A percentile compares a stretch with the other conserved stretches of the same genome.
Conservation (phyloP, 1,140 invertebrate species). For the Lineus longissimus region DNA sequence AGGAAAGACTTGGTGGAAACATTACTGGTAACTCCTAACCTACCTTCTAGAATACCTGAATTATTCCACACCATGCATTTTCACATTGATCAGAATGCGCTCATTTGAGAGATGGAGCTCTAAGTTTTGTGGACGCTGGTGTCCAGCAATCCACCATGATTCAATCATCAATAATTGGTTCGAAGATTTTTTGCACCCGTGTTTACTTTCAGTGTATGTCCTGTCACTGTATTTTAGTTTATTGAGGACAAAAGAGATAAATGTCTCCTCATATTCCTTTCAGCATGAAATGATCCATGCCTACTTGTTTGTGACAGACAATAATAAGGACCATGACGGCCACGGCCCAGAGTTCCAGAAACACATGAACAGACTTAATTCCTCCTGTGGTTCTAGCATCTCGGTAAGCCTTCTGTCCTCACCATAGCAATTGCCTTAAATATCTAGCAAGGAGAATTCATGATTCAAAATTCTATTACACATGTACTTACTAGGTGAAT, state of each 20-base stretch:
- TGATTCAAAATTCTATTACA: too few relatives aligned
- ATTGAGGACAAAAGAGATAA: too few relatives aligned
- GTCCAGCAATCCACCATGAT: too few relatives aligned
- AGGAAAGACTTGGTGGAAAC: slow-evolving; percentile 93
- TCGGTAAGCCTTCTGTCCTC: slow-evolving; percentile 60
- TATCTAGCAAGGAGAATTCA: background rate
- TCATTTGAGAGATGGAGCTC: too few relatives aligned
- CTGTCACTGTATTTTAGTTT: too few relatives aligned
- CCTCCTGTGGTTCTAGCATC: slow-evolving; percentile 78
- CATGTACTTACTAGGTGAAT: too few relatives aligned
- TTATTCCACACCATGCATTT: background rate
- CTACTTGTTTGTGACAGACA: slow-evolving; percentile 83
- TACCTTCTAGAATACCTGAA: background rate
- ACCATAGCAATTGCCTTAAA: background rate
- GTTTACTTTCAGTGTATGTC: too few relatives aligned
- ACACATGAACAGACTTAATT: slow-evolving; percentile 93
- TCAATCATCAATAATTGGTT: too few relatives aligned
- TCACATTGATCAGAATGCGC: too few relatives aligned
- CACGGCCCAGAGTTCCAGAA: slow-evolving; percentile 92
- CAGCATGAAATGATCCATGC: slow-evolving; percentile 99
- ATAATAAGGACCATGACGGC: slow-evolving; percentile 78
- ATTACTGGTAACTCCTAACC: slow-evolving; percentile 64
- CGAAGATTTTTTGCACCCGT: too few relatives aligned
- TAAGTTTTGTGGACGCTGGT: too few relatives aligned
- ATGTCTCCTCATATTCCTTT: slow-evolving; percentile 29